Conservation (phyloP, 2,888 invertebrate species). For the Drosophila rubida region DNA sequence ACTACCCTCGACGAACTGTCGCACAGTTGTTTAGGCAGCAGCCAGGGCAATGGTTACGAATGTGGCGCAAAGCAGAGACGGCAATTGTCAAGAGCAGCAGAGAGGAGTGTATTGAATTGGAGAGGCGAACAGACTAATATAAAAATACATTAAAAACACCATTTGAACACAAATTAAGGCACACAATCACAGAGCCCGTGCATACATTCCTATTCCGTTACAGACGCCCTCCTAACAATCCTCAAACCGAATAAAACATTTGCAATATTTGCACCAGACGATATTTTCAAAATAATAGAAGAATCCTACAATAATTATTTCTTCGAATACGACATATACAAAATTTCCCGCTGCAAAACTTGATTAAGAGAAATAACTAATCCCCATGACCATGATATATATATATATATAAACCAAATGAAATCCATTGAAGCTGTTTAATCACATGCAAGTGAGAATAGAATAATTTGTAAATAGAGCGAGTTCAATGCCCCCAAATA, state of each 20-base stretch:
- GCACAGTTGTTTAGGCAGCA: not conserved
- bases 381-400: constrained; percentile 16
- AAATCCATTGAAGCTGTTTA: no score
- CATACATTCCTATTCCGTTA: constrained; percentile 8
- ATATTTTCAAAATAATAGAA: constrained; percentile 49
- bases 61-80: not conserved
- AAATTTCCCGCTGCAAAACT: constrained; percentile 27
- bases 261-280: constrained; percentile 44
- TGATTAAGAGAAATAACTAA: constrained; percentile 22
- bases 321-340: constrained; percentile 15
- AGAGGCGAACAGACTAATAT: no score
- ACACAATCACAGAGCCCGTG: constrained; percentile 10
- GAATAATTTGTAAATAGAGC: not conserved
- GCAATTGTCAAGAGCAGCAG: no score
- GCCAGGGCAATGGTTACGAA: constrained; percentile 16
- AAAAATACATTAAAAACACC: no score
- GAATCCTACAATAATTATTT: constrained; percentile 21
- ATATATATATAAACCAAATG: not conserved
- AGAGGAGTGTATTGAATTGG: no score
- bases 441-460: not conserved
- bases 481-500: constrained; percentile 24
- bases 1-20: not conserved
- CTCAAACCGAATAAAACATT: constrained; percentile 45
- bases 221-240: constrained; percentile 8
- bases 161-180: constrained; percentile 11